phyloP scores from a whole-genome alignment of 2,113 vertebrate species.

The Macaca nemestrina region DNA sequence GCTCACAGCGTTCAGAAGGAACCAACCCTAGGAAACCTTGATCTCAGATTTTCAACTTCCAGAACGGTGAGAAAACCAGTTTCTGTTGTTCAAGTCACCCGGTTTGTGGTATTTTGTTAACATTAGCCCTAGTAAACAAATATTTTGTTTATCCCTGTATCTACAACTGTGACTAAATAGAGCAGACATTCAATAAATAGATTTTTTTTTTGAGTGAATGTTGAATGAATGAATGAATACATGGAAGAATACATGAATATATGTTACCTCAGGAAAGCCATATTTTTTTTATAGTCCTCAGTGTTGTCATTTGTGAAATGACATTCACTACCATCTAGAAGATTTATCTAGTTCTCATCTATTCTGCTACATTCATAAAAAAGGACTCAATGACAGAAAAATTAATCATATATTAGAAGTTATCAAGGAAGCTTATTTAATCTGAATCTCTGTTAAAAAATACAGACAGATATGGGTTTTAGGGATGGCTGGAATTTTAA shows the following conservation, averaged over 20 bases:
- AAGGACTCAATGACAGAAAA: conserved; percentile 52
- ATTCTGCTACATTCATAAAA: conserved; percentile 49
- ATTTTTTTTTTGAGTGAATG: conserved; percentile 45
- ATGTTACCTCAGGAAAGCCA: conserved; percentile 44
- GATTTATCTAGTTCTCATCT: conserved; percentile 59
- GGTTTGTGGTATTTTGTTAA: neutral
- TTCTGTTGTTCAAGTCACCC: neutral
- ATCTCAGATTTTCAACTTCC: neutral
- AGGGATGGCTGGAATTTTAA: conserved; percentile 64
- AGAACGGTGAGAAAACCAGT: neutral
- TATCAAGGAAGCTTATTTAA: conserved; percentile 64
- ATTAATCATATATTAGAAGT: conserved; percentile 57
- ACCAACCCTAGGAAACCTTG: neutral
- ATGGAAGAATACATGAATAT: conserved; percentile 30
- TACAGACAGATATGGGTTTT: conserved; percentile 42
- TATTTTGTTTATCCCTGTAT: conserved; percentile 3
- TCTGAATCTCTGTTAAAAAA: conserved; percentile 64
- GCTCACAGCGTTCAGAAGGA: neutral
- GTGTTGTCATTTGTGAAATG: conserved; percentile 63
- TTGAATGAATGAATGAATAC: conserved; percentile 53
- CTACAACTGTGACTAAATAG: conserved; percentile 3
- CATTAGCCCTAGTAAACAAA: neutral
- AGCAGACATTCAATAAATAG: neutral
- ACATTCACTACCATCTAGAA: conserved; percentile 6
- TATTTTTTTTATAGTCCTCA: conserved; percentile 27